Conservation (phyloP, 2,888 invertebrate species). For the Podotricha telesiphe region DNA sequence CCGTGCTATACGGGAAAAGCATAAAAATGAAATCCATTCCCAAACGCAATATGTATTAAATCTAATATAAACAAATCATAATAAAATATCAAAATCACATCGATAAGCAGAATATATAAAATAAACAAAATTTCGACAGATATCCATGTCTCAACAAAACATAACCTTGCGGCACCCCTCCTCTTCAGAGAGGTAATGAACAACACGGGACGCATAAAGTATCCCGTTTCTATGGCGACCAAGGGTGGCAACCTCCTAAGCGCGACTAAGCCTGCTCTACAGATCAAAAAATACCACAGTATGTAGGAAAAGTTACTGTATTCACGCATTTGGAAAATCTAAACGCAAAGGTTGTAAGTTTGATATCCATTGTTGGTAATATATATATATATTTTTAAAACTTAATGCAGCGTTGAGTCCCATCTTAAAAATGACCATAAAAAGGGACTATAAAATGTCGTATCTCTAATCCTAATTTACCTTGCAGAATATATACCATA, state of each 20-base stretch:
- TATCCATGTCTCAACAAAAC: not conserved
- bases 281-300: not conserved
- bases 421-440: not conserved
- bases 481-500: too few species aligned
- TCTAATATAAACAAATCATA: not conserved
- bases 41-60: not conserved
- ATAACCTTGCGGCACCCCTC: conserved; percentile 39
- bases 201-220: conserved; percentile 73
- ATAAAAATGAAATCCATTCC: too few species aligned
- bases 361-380: too few species aligned
- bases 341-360: too few species aligned
- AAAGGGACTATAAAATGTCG: too few species aligned
- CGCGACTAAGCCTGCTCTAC: conserved; percentile 24
- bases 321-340: not conserved
- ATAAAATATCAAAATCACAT: not conserved
- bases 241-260: conserved; percentile 72
- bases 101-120: not conserved
- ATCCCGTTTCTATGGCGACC: conserved; percentile 69
- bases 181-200: conserved; percentile 49
- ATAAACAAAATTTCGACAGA: not conserved
- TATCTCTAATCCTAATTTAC: too few species aligned
- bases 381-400: too few species aligned
- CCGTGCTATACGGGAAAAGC: too few species aligned
- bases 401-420: not conserved
- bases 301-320: not conserved